Conservation (phyloP, 2,888 invertebrate species). For the Hanleya hanleyi region DNA sequence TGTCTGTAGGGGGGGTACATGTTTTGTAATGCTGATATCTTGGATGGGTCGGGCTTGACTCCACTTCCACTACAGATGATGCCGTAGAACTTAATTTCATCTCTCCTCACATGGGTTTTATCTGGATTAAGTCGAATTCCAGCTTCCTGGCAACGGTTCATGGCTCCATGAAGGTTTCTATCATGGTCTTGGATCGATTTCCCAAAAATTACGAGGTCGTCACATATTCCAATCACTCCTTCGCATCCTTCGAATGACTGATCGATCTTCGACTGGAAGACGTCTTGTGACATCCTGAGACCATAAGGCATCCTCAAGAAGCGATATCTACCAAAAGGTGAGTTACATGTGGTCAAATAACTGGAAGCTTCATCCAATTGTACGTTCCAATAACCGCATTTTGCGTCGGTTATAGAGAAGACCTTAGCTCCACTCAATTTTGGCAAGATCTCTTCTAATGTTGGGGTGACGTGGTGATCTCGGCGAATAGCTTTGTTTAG, state of each 20-base stretch:
- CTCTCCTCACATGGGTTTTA: background rate
- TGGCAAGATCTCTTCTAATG: slow-evolving; percentile 25
- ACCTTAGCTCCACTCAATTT: slow-evolving; percentile 21
- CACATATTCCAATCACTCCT: slow-evolving; percentile 8
- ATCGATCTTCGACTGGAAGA: slow-evolving; percentile 18
- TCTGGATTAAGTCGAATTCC: slow-evolving; percentile 15
- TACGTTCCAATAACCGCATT: slow-evolving; percentile 33
- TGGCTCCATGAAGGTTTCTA: slow-evolving; percentile 6
- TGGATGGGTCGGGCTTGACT: slow-evolving; percentile 32
- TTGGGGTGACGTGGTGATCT: slow-evolving; percentile 17
- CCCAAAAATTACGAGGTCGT: slow-evolving; percentile 15
- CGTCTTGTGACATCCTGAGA: slow-evolving; percentile 7
- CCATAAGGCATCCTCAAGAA: background rate
- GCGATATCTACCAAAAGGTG: slow-evolving; percentile 11
- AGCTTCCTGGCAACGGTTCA: background rate
- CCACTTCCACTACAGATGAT: slow-evolving; percentile 21
- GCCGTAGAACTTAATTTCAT: slow-evolving; percentile 33
- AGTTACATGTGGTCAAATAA: slow-evolving; percentile 19
- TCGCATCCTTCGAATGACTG: slow-evolving; percentile 14
- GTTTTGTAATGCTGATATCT: slow-evolving; percentile 20
- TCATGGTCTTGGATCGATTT: slow-evolving; percentile 1
- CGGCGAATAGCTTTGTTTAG: slow-evolving; percentile 18
- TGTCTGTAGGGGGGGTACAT: slow-evolving; percentile 22
- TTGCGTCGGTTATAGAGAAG: slow-evolving; percentile 31
- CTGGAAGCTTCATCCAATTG: slow-evolving; percentile 10